These are phyloP conservation scores for Palythoa grandiflora DNA, from an alignment of 92 coral and sea anemone genomes.

Conservation along the genomic window DNA sequence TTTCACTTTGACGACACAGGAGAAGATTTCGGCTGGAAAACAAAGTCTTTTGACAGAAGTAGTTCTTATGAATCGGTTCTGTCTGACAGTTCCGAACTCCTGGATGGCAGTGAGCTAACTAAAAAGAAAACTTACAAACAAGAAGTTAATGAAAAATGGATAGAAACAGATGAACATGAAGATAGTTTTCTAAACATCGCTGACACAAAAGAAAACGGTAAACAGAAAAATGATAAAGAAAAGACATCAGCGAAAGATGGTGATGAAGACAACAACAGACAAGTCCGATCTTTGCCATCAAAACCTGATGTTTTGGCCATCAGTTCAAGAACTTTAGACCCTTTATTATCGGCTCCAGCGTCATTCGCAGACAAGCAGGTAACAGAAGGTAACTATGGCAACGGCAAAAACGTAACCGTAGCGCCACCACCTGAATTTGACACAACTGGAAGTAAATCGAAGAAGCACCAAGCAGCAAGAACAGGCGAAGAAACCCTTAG, in stretches of 20 bases:
- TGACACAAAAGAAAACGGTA: not conserved
- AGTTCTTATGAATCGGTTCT: slow-evolving; percentile 24
- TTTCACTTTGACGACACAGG: slow-evolving; percentile 44
- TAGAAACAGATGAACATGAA: not conserved
- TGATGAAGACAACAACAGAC: not conserved
- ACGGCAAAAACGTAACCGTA: not conserved
- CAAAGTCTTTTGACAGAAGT: not conserved
- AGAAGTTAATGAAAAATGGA: no score
- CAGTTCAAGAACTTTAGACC: not conserved
- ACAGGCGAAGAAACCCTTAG: not conserved
- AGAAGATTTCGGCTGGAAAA: slow-evolving; percentile 25
- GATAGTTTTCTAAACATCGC: not conserved
- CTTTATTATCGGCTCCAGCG: slow-evolving; percentile 11
- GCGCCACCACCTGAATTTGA: slow-evolving; percentile 40
- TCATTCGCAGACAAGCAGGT: slow-evolving; percentile 13
- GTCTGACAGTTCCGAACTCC: slow-evolving; percentile 10
- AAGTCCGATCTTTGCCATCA: not conserved
- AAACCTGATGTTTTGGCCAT: not conserved
- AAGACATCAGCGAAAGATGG: not conserved
- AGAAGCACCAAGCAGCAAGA: not conserved
- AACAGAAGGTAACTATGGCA: slow-evolving; percentile 19
- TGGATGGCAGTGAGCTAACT: not conserved
- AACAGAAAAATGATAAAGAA: not conserved
- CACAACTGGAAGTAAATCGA: not conserved
- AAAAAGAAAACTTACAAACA: slow-evolving; percentile 9